Base-by-base conservation (phyloP, 2,797 vertebrate species). In the Diglossa cyanea region DNA sequence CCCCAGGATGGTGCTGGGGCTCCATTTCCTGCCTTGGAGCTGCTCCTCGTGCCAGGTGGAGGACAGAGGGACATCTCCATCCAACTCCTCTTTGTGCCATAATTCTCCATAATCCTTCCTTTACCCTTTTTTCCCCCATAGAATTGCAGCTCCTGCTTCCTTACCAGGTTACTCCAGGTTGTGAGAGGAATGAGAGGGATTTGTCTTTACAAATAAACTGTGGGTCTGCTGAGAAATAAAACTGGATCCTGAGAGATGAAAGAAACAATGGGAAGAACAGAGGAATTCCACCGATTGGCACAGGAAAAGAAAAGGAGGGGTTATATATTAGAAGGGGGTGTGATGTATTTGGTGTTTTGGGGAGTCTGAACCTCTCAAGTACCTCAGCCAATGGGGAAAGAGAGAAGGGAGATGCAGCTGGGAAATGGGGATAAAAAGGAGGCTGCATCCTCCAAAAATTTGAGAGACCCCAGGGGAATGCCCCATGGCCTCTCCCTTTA, bases 101-200 rank as follows among this genome's bases (percentile, higher is more conserved):
- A 30, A 44, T 44, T 42, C 48, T 24, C 63, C 31, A 2, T 6
- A 19, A 24, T 55, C 25, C 26, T 68, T 19, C 13, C 17, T 30
- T 47, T 13, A 4, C 19, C 37, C 6, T 5, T 44, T 51, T 40
- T 39, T n/a, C 7, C 9, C 57, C 30, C 40, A 13, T 0, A 1
- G n/a, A 66, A 44, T 1, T 26, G 50, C 74, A 80, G 60, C 31
- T 88, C 44, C 79, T 45, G 24, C 24, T 77, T 67, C 53, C 30
- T 44, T 28, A 12, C 21, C 33, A 2, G 2, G 11, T 23, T 21
- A 7, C 51, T 33, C 19, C 2, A 1, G 54, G 53, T 7, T 65
- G 40, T 54, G 74, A 31, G 8, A 54, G n/a, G 21, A 31, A 13
- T 45, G 40, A 26, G 61, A 17, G 61, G 2, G n/a, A 37, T 78